These are phyloP conservation scores for Serranus cabrilla DNA, from an alignment of 2,797 vertebrate species.

Conservation along the genomic window DNA sequence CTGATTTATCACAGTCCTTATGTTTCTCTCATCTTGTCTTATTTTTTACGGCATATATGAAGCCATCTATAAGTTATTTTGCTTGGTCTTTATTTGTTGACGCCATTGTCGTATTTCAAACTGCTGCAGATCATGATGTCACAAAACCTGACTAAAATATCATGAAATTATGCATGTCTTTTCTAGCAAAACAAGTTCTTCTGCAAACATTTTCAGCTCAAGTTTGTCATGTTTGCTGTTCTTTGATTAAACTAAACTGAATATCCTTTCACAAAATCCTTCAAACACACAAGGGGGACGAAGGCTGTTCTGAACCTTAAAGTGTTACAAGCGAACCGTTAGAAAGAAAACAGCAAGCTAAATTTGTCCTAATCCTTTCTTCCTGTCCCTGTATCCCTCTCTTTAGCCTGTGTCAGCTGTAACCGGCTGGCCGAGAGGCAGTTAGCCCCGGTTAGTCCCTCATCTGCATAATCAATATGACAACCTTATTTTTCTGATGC, in stretches of 20 bases:
- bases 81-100: neutral
- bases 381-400: constrained; percentile 77
- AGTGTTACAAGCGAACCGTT: constrained; percentile 53
- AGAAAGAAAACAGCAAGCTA: constrained; percentile 70
- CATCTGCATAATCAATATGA: constrained; percentile 99
- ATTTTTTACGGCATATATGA: neutral
- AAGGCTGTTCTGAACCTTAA: constrained; percentile 42
- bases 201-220: neutral
- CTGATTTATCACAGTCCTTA: neutral
- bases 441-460: constrained; percentile 83
- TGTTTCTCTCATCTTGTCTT: no score
- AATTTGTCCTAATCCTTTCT: constrained; percentile 93
- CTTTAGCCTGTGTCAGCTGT: constrained; percentile 91
- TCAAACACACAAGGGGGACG: constrained; percentile 16
- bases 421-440: constrained; percentile 86
- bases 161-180: neutral
- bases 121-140: neutral
- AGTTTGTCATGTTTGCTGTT: constrained; percentile 2
- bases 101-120: neutral
- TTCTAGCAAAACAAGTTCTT: neutral
- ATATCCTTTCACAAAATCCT: neutral
- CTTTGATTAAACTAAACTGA: neutral
- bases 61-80: neutral
- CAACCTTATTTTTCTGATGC: constrained; percentile 99
- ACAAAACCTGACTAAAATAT: neutral